Base-by-base conservation (phyloP, 2,888 invertebrate species). In the Lypha dubia region DNA sequence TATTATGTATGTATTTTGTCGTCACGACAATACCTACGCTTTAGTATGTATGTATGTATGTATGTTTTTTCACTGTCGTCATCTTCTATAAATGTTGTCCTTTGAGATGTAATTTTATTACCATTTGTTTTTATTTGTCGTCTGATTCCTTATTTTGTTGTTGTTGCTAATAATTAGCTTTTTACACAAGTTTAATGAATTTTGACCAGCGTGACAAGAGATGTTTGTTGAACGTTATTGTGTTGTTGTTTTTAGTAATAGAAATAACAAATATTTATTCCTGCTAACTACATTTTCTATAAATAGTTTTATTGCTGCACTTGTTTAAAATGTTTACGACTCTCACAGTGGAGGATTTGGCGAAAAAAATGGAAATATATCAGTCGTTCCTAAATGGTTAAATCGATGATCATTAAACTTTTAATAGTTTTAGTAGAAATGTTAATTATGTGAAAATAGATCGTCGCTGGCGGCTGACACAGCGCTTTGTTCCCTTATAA, bases 51-150 rank as follows among this genome's bases (percentile, higher is more conserved):
- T n/a, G n/a, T n/a, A n/a, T n/a, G n/a, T n/a, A n/a, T n/a, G n/a
- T n/a, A n/a, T 8, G 11, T 60, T 35, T 60, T 60, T 51, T 28
- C 11, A 62, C 20, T 53, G 41, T 56, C 38, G 13, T 63, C 51
- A 22, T 38, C 24, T 62, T 38, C 56, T 53, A 32, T 63, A 32
- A 51, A 60, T 56, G 44, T 28, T 70, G 35, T 51, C 38, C 41
- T 65, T 56, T 49, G 38, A 44, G 35, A 65, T 71, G 58, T 46
- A 71, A 67, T 76, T 76, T 67, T 32, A 60, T 77, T 82, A 65
- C 5, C 65, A 58, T 49, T 11, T 38, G 22, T 20, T 17, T 38
- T 17, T 38, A 1, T 3, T 32, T 32, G n/a, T 28, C 9, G 13
- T 15, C 6, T 46, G 6, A 2, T 38, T 1, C 22, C 22, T 46